Evolutionary conservation across 2,888 invertebrate species (phyloP), one percentile per base, ranked within the genome.

Genomic region (Tachina lurida): DNA sequence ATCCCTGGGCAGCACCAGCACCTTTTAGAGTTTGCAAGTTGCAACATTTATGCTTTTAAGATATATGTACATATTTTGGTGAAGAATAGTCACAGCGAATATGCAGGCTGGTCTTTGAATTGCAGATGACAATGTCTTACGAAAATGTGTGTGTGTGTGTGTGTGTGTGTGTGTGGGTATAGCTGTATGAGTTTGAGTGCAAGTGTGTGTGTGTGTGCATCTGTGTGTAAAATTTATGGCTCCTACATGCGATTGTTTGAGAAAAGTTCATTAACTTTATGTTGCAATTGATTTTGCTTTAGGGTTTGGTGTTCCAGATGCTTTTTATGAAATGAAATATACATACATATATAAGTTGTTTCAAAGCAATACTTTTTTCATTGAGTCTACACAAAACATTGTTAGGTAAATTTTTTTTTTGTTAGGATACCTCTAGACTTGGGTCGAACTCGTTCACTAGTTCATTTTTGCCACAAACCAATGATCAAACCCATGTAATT

Each of bases 251-350:
- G 15, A 47, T 71, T 63, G 71, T 56, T 56, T 65, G 7, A 4
- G 39, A 54, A 75, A 81, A 81, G 81, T 81, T 81, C 75, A 81
- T 75, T 81, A 68, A 75, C 81, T 75, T 81, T 62, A 43, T 70
- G 45, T 62, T 60, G 60, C 52, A 68, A 68, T 70, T 70, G 81
- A 81, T 68, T 31, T 81, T 56, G 47, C 47, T 73, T 54, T 47
- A 65, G 71, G 71, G 71, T 22, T 63, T 43, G 70, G 60, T 45
- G 2, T 43, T 7, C 12, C 65, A 65, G 22, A 12, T 76, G 54
- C 52, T n/a, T 54, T 63, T 22, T 22, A 39, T 22, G 17, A 74
- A n/a, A 10, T 12, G 10, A 19, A 62, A 31, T 22, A 67, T 49
- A 15, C 19, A 39, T 15, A 31, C 13, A 54, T 39, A 15, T 7